Base-by-base conservation (phyloP, 2,113 vertebrate species). In the Cryptomyrus ogoouensis region DNA sequence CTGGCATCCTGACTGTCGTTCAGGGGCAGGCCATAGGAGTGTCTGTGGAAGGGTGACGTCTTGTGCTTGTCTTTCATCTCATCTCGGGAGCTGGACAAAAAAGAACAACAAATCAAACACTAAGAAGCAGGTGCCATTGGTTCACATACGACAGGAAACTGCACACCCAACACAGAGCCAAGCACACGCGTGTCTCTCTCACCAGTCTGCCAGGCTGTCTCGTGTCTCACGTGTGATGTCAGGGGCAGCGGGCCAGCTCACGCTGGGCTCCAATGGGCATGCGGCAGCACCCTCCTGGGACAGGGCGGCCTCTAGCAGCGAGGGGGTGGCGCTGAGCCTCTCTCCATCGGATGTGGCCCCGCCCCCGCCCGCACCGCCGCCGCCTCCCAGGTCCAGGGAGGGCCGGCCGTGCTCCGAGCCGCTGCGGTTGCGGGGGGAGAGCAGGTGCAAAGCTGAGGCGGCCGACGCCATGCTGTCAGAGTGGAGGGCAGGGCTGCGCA, bases 201-300 rank as follows among this genome's bases (percentile, higher is more conserved):
- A 96, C 96, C 95, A 95, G 88, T 96, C 95, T 89, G 91, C 95
- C 50, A 96, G 94, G 90, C 96, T 98, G 94, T 97, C 98, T 91
- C 98, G 96, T 52, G 98, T 99, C 91, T 99, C 98, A 21, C 98
- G 96, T 85, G 98, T 99, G 92, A 99, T 99, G 92, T 99, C 98
- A 3, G 98, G 98, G n/a, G 98, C 98, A 0, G 98, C 97, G 0
- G 98, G 98, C 98, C 98, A 99, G 93, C 94, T 96, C 31, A 95
- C 94, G 0, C 90, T 91, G 0, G 93, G 94, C 17, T 99, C 98
- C 0, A 87, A 53, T 1, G 53, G 53, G 56, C 91, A 93, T 35
- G 96, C 90, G 12, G 95, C 94, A 0, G 95, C 93, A 1, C 96
- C 96, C 91, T 98, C 98, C 94, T 98, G 97, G 21, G 96, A 97